These are phyloP conservation scores for Polypedilum vanderplanki DNA, from an alignment of 1,140 invertebrate species.

Conservation along the genomic window DNA sequence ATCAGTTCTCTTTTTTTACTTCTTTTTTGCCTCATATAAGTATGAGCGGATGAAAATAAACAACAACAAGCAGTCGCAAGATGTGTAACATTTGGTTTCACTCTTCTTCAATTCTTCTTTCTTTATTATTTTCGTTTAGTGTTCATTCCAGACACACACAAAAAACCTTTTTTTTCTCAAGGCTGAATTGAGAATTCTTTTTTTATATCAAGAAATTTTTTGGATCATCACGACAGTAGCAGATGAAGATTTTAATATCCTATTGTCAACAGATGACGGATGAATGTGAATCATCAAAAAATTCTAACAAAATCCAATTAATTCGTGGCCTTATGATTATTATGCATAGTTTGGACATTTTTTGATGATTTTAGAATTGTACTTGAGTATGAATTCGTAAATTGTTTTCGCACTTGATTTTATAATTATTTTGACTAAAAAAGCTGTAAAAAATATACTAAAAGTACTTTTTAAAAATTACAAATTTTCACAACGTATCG, in stretches of 20 bases:
- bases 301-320: not conserved
- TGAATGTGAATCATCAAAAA: not conserved
- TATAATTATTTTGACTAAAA: not conserved
- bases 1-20: not conserved
- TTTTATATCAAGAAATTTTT: not conserved
- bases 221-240: not conserved
- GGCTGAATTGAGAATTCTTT: constrained; percentile 1
- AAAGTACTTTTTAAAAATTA: too few relatives aligned
- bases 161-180: constrained; percentile 12
- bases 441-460: too few relatives aligned
- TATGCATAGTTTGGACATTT: not conserved
- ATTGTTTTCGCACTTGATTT: not conserved
- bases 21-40: not conserved
- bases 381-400: not conserved
- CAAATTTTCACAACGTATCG: too few relatives aligned
- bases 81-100: constrained; percentile 13
- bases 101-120: not conserved
- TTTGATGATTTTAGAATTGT: not conserved
- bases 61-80: constrained; percentile 10
- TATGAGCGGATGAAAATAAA: not conserved
- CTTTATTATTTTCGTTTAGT: not conserved
- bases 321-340: not conserved
- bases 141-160: not conserved
- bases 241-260: not conserved
- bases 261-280: constrained; percentile 4